A percentile compares a stretch with the other conserved stretches of the same genome.
phyloP scores from a whole-genome alignment of 2,888 invertebrate species.

The Belgica antarctica region DNA sequence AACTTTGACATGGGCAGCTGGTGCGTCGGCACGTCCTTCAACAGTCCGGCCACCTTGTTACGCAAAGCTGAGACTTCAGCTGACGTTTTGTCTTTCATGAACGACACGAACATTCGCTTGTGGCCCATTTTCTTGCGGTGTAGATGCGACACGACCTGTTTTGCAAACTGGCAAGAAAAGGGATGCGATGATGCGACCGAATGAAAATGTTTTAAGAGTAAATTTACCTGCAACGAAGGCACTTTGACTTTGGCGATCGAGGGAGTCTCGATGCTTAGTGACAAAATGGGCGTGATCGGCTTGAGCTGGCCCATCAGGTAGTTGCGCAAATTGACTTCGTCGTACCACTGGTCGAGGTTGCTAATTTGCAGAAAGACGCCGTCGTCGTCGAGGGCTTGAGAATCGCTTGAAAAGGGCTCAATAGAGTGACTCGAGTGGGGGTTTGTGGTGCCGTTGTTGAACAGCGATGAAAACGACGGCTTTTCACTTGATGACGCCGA shows the following conservation, averaged over 20 bases:
- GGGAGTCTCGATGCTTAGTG: constrained; percentile 53
- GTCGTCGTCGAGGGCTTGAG: background rate
- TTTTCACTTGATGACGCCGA: no score
- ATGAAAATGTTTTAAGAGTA: background rate
- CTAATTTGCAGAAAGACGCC: constrained; percentile 51
- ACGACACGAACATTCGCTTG: constrained; percentile 73
- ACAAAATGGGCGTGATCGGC: constrained; percentile 54
- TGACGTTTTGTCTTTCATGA: constrained; percentile 61
- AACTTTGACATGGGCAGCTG: constrained; percentile 77
- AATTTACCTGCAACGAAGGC: constrained; percentile 47
- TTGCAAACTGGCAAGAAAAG: constrained; percentile 54
- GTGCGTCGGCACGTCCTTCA: constrained; percentile 73
- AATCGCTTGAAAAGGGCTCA: background rate
- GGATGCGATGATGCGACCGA: background rate
- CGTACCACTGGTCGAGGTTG: constrained; percentile 54
- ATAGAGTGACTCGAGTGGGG: background rate
- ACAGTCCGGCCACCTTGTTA: constrained; percentile 67
- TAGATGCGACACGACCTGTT: constrained; percentile 72
- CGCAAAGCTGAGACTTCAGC: constrained; percentile 64
- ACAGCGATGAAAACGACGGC: constrained; percentile 1
- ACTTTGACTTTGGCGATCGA: constrained; percentile 55
- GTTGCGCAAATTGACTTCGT: constrained; percentile 52
- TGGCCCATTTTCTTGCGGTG: constrained; percentile 78
- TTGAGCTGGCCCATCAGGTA: constrained; percentile 53
- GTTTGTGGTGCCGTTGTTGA: background rate